Conservation (phyloP, 1,140 invertebrate genomes). For the Andrena cerasifolii region DNA sequence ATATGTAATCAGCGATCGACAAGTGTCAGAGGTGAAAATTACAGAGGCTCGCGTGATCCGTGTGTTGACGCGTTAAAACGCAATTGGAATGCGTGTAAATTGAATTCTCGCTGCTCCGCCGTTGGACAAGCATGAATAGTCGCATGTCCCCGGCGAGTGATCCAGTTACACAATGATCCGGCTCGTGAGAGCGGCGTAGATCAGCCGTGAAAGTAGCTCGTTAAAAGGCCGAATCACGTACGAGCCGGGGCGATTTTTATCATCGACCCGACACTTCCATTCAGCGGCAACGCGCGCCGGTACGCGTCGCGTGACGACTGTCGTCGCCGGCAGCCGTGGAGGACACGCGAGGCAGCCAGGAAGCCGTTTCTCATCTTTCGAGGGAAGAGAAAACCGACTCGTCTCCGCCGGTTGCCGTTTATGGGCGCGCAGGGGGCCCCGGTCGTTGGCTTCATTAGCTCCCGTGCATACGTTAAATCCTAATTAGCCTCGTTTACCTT, state of each 20-base stretch:
- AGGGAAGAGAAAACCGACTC: conserved; percentile 37
- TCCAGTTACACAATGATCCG: background rate
- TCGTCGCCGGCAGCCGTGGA: conserved; percentile 15
- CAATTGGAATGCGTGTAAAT: background rate
- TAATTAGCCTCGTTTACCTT: conserved; percentile 64
- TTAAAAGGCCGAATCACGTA: conserved; percentile 47
- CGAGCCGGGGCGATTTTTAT: conserved; percentile 44
- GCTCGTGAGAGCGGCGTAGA: background rate
- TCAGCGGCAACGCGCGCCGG: background rate
- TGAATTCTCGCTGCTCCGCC: no score
- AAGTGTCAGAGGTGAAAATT: no score
- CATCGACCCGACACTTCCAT: conserved; percentile 19
- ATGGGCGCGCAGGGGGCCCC: conserved; percentile 24
- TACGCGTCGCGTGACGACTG: background rate
- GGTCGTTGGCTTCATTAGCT: conserved; percentile 64
- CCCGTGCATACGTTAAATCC: conserved; percentile 67
- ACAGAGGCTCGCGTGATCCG: no score
- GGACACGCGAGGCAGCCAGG: conserved; percentile 10
- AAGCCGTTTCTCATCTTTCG: conserved; percentile 48
- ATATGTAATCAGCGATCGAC: no score
- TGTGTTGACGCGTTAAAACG: no score
- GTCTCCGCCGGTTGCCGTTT: conserved; percentile 40
- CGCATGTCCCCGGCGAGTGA: background rate
- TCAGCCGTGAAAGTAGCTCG: conserved; percentile 44
- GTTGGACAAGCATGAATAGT: background rate